Evolutionary conservation across 1,140 invertebrate genomes (phyloP).

Genomic region (Solen grandis): DNA sequence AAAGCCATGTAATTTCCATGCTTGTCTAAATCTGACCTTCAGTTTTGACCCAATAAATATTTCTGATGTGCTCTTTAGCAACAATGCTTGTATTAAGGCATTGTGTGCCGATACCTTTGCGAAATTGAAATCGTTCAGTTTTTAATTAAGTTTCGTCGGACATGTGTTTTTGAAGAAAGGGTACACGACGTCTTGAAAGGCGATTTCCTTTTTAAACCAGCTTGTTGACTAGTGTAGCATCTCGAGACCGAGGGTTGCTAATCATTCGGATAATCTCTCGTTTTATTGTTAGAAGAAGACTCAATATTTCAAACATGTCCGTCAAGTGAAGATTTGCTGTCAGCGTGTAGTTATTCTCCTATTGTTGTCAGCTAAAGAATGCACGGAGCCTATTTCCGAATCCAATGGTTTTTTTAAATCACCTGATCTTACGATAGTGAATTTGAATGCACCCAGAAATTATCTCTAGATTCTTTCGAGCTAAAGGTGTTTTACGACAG

Average conservation of each 20-base stretch:
- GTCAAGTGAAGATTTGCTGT: slow-evolving; percentile 23
- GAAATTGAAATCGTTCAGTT: neutral
- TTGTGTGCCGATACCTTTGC: neutral
- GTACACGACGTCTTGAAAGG: slow-evolving; percentile 5
- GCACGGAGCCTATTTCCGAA: neutral
- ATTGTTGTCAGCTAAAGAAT: slow-evolving; percentile 12
- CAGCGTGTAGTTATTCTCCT: slow-evolving; percentile 28
- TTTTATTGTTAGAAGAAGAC: slow-evolving; percentile 15
- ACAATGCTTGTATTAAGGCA: neutral
- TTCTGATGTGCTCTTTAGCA: neutral
- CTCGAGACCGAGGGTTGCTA: slow-evolving; percentile 8
- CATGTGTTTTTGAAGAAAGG: slow-evolving; percentile 23
- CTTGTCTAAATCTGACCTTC: neutral
- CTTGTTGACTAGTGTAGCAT: neutral
- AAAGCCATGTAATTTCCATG: neutral
- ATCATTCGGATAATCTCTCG: slow-evolving; percentile 31
- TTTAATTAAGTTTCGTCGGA: slow-evolving; percentile 15
- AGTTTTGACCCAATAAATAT: neutral
- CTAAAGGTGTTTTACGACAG: slow-evolving; percentile 11
- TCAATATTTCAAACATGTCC: slow-evolving; percentile 46
- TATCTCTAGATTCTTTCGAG: slow-evolving; percentile 38
- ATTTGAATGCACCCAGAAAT: slow-evolving; percentile 38
- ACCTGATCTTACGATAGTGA: slow-evolving; percentile 9
- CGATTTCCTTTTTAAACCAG: neutral
- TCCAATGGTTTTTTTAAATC: slow-evolving; percentile 19